Evolutionary conservation across 2,888 invertebrate species (phyloP).

Genomic region (Toxonevra muliebris): DNA sequence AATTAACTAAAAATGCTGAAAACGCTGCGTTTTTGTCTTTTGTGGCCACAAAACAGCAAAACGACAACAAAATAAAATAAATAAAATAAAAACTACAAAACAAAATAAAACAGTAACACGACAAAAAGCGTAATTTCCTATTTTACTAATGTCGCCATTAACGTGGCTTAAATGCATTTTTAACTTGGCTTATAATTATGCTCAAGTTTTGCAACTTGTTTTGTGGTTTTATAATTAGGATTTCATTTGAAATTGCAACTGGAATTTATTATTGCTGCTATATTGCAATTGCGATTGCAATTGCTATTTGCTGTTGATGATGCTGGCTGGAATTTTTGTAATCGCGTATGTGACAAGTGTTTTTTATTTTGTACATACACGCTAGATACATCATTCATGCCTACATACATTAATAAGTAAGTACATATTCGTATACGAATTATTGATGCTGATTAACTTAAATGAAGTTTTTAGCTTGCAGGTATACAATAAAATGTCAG

Average conservation of each 20-base stretch:
- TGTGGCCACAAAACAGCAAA: constrained; percentile 35
- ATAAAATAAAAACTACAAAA: constrained; percentile 20
- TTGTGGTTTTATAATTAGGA: constrained; percentile 49
- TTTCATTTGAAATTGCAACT: constrained; percentile 46
- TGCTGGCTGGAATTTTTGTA: background rate
- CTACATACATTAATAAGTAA: background rate
- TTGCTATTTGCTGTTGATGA: constrained; percentile 12
- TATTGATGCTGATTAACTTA: too few relatives aligned
- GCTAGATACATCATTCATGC: constrained; percentile 11
- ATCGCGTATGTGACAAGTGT: background rate
- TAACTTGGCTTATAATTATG: constrained; percentile 52
- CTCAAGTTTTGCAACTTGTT: constrained; percentile 53
- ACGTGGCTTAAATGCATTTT: constrained; percentile 58
- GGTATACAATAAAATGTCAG: too few relatives aligned
- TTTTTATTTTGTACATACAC: constrained; percentile 3
- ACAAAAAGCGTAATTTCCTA: constrained; percentile 56
- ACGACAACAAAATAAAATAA: constrained; percentile 31
- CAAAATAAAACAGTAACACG: constrained; percentile 21
- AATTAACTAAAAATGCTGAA: constrained; percentile 63
- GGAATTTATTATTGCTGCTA: constrained; percentile 37
- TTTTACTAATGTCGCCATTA: constrained; percentile 60
- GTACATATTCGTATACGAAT: too few relatives aligned
- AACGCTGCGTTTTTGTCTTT: constrained; percentile 47
- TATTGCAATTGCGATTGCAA: constrained; percentile 1
- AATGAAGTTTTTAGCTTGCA: too few relatives aligned